Percentiles rank a stretch among this genome's conserved stretches.
Conservation (phyloP, 2,797 vertebrate species). For the Chaetodon trifasciatus region DNA sequence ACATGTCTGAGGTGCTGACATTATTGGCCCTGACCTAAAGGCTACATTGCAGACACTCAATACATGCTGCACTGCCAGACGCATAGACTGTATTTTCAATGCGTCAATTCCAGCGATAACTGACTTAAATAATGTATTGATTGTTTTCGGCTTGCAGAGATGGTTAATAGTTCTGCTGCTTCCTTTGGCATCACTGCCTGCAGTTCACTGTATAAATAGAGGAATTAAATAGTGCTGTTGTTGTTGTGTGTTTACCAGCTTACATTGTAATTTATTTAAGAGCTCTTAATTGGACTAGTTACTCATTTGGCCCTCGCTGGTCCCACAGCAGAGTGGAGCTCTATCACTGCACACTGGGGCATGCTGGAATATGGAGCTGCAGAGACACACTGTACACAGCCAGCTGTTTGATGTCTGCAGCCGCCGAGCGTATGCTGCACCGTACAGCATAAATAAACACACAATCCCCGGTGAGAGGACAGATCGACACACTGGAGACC, state of each 20-base stretch:
- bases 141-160: conserved; percentile 40
- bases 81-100: conserved; percentile 36
- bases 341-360: conserved; percentile 75
- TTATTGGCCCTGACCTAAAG: conserved; percentile 46
- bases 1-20: conserved; percentile 51
- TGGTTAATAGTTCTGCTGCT: conserved; percentile 14
- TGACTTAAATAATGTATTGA: conserved; percentile 62
- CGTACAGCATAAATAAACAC: conserved; percentile 79
- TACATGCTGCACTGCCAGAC: conserved; percentile 29
- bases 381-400: conserved; percentile 74
- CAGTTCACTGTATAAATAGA: conserved; percentile 71
- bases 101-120: conserved; percentile 60
- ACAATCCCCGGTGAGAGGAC: conserved; percentile 72
- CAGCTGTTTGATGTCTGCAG: conserved; percentile 83
- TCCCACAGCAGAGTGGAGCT: conserved; percentile 76
- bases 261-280: conserved; percentile 83
- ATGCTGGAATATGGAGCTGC: conserved; percentile 72
- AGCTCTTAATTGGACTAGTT: conserved; percentile 84
- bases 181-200: conserved; percentile 46
- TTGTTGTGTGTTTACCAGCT: conserved; percentile 77
- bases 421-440: conserved; percentile 65
- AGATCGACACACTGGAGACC: conserved; percentile 76
- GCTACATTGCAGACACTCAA: conserved; percentile 18
- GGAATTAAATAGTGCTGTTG: conserved; percentile 70
- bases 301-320: conserved; percentile 80